Evolutionary conservation across 2,797 vertebrate genomes (phyloP).

Genomic region (Alcedo atthis): DNA sequence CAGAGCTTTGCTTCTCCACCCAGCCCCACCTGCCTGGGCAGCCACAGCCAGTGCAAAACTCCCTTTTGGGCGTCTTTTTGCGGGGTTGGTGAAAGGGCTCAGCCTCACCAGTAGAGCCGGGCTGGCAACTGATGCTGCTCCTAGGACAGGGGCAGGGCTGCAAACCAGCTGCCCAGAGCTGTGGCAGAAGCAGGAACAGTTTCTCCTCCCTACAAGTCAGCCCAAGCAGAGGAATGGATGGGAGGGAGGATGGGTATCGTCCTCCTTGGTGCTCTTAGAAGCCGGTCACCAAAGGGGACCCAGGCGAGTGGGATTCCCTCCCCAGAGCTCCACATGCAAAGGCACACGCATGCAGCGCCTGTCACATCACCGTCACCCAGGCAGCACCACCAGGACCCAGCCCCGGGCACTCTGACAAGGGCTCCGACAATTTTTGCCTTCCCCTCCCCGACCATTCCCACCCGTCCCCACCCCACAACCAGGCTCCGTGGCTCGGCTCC

Average conservation of each 20-base stretch:
- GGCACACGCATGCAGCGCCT: neutral
- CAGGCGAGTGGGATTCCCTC: rapidly evolving
- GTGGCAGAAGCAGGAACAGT: neutral
- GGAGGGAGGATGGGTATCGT: neutral
- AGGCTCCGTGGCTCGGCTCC: neutral
- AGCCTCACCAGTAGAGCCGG: rapidly evolving
- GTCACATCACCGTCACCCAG: neutral
- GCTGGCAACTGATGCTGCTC: neutral
- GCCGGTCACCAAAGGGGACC: neutral
- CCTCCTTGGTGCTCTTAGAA: neutral
- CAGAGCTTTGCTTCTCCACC: conserved; percentile 14
- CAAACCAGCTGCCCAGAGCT: neutral
- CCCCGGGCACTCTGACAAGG: neutral
- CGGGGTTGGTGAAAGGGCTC: neutral
- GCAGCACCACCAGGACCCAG: conserved; percentile 55
- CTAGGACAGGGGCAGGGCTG: neutral
- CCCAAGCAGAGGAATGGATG: neutral
- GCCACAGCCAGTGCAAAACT: neutral
- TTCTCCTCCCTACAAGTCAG: neutral
- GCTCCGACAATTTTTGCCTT: neutral
- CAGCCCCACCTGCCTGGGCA: conserved; percentile 1
- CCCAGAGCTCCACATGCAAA: conserved; percentile 35
- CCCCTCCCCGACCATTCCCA: neutral
- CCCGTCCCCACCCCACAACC: neutral
- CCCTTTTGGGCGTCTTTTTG: neutral